These are phyloP conservation scores for Potamilus streckersoni DNA, from an alignment of 1,140 invertebrate species.

Conservation along the genomic window DNA sequence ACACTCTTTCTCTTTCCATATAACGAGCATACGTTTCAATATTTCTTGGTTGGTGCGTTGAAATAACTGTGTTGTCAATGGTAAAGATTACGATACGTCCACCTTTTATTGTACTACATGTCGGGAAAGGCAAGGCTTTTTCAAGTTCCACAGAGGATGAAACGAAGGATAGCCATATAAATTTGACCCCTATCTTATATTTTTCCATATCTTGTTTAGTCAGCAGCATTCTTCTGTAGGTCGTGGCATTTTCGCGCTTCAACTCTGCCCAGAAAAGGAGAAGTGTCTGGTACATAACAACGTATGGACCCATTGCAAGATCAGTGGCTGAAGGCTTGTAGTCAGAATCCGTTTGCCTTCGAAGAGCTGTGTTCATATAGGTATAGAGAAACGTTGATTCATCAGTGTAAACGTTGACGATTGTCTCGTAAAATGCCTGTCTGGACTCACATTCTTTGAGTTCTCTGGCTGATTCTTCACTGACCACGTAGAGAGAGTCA, in stretches of 20 bases:
- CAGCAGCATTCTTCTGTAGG: slow-evolving; percentile 17
- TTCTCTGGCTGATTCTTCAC: neutral
- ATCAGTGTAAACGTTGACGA: slow-evolving; percentile 6
- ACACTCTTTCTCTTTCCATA: slow-evolving; percentile 8
- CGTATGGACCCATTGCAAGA: slow-evolving; percentile 12
- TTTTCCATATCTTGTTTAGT: slow-evolving; percentile 5
- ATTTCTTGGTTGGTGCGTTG: slow-evolving; percentile 11
- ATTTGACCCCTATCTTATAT: slow-evolving; percentile 10
- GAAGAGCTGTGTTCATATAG: neutral
- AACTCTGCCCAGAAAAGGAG: slow-evolving; percentile 5
- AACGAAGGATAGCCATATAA: slow-evolving; percentile 11
- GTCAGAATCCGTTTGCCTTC: neutral
- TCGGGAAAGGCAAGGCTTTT: neutral
- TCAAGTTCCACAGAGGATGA: slow-evolving; percentile 7
- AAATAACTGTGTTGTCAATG: slow-evolving; percentile 8
- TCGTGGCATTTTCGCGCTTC: neutral
- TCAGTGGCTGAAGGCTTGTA: slow-evolving; percentile 16
- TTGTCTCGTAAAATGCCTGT: neutral
- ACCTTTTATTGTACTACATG: neutral
- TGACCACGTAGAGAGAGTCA: slow-evolving; percentile 6
- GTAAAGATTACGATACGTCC: neutral
- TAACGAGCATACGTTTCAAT: slow-evolving; percentile 9
- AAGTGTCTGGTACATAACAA: slow-evolving; percentile 1
- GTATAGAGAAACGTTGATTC: slow-evolving; percentile 15
- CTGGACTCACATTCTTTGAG: neutral